Evolutionary conservation across 1,140 invertebrate genomes (phyloP).

Genomic region (Drosophila saltans): DNA sequence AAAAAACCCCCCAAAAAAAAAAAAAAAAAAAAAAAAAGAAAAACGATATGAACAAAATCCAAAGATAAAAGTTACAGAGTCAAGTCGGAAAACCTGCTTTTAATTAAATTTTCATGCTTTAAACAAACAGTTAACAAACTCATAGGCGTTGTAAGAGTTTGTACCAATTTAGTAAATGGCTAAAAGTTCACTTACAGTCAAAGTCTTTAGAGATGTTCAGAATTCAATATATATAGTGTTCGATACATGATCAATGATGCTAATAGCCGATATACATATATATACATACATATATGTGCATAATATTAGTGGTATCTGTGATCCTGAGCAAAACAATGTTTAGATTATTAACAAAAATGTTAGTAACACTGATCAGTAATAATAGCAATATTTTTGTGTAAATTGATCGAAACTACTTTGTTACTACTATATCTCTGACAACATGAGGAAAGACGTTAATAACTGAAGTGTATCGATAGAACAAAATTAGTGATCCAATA

Average conservation of each 20-base stretch:
- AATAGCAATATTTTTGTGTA: too few relatives aligned
- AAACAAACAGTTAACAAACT: conserved; percentile 8
- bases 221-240: neutral
- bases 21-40: neutral
- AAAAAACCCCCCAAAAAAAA: neutral
- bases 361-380: too few relatives aligned
- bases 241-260: neutral
- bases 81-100: neutral
- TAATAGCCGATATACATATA: neutral
- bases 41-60: conserved; percentile 2
- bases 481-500: neutral
- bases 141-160: conserved; percentile 11
- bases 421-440: too few relatives aligned
- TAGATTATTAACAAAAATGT: too few relatives aligned
- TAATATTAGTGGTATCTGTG: conserved; percentile 4
- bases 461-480: too few relatives aligned
- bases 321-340: neutral
- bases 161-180: conserved; percentile 6
- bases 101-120: conserved; percentile 5
- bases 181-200: conserved; percentile 1
- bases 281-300: neutral
- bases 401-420: too few relatives aligned
- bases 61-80: neutral
- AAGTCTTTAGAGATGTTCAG: conserved; percentile 2
- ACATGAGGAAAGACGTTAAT: too few relatives aligned